Evolutionary conservation across 2,113 vertebrate species (phyloP), one percentile per base, ranked within the genome.

Genomic region (Steatornis caripensis): DNA sequence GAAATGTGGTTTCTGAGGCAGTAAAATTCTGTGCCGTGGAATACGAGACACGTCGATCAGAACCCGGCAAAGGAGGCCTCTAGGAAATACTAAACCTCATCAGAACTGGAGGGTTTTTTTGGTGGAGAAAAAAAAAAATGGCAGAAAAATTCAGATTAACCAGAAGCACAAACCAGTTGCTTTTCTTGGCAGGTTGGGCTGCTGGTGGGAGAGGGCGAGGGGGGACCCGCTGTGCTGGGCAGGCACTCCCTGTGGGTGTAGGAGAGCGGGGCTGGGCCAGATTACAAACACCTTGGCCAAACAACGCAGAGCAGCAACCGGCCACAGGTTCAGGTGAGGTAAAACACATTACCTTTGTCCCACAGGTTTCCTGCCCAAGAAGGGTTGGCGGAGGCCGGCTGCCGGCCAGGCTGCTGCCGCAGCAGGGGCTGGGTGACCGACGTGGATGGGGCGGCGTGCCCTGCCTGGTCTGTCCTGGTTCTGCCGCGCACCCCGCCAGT

Each of bases 1-100:
- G 57, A 91, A 95, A 88, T 61, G 74, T 87, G 89, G 72, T 95
- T 97, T 95, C 84, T 72, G 84, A 96, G 48, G 70, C 70, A 77
- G 49, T 80, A 74, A 91, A 95, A 66, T 71, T 89, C 78, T 37
- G 5, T 57, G 80, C n/a, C 4, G 43, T 87, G 45, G 9, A 79
- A 89, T 24, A 71, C 9, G 45, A 55, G 65, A 62, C 43, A 29
- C 0, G 0, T 18, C 0, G 3, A 16, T 57, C 51, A 90, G 87
- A 96, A 62, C 5, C 16, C 11, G 10, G 36, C 36, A 92, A 15
- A 36, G 37, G 48, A 41, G 57, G 24, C 29, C 45, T 69, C 43
- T 87, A 26, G 19, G 10, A 87, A 94, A 68, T 51, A 53, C 19
- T 64, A 57, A 90, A 34, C 23, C 43, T 49, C 41, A 46, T 58